phyloP scores from a whole-genome alignment of 2,797 vertebrate species.

The Chrosomus eos region DNA sequence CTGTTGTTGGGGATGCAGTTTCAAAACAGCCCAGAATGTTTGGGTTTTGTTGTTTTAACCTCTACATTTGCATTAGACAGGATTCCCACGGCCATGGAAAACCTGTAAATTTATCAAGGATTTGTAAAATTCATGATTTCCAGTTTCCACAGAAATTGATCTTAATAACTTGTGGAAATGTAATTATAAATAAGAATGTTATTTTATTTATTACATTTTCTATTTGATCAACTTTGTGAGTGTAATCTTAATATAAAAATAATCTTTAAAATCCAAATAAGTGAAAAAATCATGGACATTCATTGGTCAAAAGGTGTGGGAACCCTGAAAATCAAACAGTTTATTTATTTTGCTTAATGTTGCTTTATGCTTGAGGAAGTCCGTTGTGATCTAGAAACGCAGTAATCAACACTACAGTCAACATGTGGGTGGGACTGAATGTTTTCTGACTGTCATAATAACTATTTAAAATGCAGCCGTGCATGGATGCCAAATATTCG shows the following conservation, averaged over 20 bases:
- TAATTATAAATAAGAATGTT: not conserved
- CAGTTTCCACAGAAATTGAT: not conserved
- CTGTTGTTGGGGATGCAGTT: conserved; percentile 12
- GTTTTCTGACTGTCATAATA: conserved; percentile 7
- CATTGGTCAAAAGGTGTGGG: not conserved
- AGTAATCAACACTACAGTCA: conserved; percentile 12
- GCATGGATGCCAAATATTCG: not conserved
- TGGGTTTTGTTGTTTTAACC: conserved; percentile 10
- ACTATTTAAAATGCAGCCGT: not conserved
- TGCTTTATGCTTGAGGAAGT: not conserved
- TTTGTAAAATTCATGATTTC: not conserved
- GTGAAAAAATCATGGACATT: not conserved
- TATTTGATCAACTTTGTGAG: not conserved
- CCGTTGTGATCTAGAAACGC: not conserved
- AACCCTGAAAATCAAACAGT: not conserved
- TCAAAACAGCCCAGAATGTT: conserved; percentile 1
- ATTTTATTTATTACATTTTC: not conserved
- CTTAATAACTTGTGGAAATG: not conserved
- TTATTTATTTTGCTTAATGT: not conserved
- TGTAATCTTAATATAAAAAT: not conserved
- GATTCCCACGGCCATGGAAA: not conserved
- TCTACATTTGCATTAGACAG: not conserved
- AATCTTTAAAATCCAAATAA: not conserved
- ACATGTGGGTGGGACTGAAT: conserved; percentile 26
- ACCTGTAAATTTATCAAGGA: not conserved